These are phyloP conservation scores for Neopelma chrysocephalum DNA, from an alignment of 2,797 vertebrate species.

Conservation along the genomic window DNA sequence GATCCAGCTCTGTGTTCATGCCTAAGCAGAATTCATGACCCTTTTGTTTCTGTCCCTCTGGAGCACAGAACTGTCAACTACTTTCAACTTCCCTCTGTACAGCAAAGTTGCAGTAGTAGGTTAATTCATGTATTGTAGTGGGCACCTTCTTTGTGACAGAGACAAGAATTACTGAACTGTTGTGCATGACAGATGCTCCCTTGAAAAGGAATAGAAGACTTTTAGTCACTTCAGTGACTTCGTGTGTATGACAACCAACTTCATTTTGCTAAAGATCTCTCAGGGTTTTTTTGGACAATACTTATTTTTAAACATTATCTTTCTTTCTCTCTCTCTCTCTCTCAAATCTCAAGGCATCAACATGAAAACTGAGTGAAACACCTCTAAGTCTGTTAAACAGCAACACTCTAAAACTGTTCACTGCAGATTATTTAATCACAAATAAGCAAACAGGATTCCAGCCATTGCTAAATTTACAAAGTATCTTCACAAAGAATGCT, in stretches of 20 bases:
- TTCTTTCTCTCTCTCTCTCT: too few relatives aligned
- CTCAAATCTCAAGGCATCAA: not conserved
- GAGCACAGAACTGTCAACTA: not conserved
- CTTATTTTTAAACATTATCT: not conserved
- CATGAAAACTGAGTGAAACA: not conserved
- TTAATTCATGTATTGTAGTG: not conserved
- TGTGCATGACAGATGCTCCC: not conserved
- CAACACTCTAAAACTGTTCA: not conserved
- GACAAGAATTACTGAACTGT: not conserved
- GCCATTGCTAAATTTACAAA: not conserved
- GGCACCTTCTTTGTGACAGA: not conserved
- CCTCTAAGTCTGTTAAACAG: not conserved
- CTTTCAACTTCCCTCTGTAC: not conserved
- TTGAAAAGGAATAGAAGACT: not conserved
- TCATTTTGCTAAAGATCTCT: not conserved
- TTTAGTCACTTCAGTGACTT: not conserved
- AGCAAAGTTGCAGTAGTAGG: not conserved
- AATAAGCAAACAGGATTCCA: not conserved
- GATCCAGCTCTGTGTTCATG: not conserved
- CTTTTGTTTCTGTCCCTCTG: not conserved
- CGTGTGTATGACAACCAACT: fast-evolving
- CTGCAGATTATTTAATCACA: not conserved
- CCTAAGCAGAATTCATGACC: not conserved
- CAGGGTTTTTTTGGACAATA: not conserved
- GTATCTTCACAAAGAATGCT: not conserved